A percentile compares a stretch with the other conserved stretches of the same genome.
Conservation (phyloP, 2,797 vertebrate genomes). For the Squalus acanthias region DNA sequence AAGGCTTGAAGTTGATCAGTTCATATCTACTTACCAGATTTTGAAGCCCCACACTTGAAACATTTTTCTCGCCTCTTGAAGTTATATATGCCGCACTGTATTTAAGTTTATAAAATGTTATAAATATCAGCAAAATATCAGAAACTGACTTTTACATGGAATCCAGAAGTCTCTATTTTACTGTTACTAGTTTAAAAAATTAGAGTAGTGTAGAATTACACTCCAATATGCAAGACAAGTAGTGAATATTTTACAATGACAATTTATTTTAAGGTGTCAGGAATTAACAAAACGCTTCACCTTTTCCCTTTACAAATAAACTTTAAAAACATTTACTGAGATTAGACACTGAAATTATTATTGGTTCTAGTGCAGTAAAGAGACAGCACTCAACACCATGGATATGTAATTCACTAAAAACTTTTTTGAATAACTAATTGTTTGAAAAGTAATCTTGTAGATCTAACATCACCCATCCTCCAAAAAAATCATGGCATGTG, state of each 20-base stretch:
- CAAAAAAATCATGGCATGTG: background rate
- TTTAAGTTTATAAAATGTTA: slow-evolving; percentile 8
- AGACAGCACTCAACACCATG: background rate
- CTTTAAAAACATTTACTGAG: background rate
- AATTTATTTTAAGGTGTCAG: background rate
- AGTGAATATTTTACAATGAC: background rate
- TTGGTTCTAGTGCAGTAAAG: background rate
- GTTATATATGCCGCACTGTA: slow-evolving; percentile 98
- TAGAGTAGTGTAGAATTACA: background rate
- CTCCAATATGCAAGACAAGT: background rate
- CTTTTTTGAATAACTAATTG: background rate
- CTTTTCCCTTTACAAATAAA: background rate
- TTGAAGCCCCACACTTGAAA: slow-evolving; percentile 96
- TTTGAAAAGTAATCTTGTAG: slow-evolving; percentile 40
- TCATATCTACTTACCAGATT: slow-evolving; percentile 74
- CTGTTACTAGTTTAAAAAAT: background rate
- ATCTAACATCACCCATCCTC: accelerated
- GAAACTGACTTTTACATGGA: slow-evolving; percentile 1
- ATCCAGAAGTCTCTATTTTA: background rate
- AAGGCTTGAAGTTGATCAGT: background rate
- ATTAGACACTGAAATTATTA: background rate
- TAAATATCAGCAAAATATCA: background rate
- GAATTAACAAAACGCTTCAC: background rate
- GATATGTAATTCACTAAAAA: background rate
- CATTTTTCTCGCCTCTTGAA: slow-evolving; percentile 99